phyloP scores from a whole-genome alignment of 2,888 invertebrate species.

The Lasius fuliginosus region DNA sequence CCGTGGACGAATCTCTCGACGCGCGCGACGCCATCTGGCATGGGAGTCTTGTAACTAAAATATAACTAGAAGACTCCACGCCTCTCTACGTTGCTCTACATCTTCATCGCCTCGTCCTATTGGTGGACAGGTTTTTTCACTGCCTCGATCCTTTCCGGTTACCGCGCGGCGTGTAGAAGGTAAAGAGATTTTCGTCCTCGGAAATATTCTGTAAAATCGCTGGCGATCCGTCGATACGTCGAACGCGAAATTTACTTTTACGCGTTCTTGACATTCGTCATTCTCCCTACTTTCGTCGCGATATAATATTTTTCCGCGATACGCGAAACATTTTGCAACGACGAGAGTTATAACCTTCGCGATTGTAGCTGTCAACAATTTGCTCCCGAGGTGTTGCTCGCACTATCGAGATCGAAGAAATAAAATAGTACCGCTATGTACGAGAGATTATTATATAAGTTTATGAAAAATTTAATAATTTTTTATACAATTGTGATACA shows the following conservation, averaged over 20 bases:
- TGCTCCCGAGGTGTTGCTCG: not conserved
- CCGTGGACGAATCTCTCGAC: not conserved
- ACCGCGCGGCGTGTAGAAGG: constrained; percentile 79
- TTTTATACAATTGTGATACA: not conserved
- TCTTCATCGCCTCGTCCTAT: not conserved
- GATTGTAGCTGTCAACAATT: constrained; percentile 43
- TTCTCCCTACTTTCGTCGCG: constrained; percentile 29
- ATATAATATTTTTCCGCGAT: constrained; percentile 70
- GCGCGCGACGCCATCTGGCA: not conserved
- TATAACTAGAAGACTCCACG: not conserved
- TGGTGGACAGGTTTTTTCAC: constrained; percentile 46
- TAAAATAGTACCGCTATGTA: not conserved
- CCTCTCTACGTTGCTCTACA: constrained; percentile 39
- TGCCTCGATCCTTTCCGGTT: constrained; percentile 79
- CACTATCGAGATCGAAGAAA: not conserved
- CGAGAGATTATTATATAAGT: not conserved
- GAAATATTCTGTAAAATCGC: constrained; percentile 72
- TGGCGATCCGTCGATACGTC: constrained; percentile 72
- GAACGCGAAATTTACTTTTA: constrained; percentile 13
- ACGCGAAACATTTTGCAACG: not conserved
- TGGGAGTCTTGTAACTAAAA: not conserved
- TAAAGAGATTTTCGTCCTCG: constrained; percentile 73
- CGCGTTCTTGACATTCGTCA: constrained; percentile 19
- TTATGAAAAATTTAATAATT: not conserved
- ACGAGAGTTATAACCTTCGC: constrained; percentile 63